Conservation (phyloP, 30 jellyfish, hydroid and myxozoan genomes). For the Haliclystus octoradiatus region DNA sequence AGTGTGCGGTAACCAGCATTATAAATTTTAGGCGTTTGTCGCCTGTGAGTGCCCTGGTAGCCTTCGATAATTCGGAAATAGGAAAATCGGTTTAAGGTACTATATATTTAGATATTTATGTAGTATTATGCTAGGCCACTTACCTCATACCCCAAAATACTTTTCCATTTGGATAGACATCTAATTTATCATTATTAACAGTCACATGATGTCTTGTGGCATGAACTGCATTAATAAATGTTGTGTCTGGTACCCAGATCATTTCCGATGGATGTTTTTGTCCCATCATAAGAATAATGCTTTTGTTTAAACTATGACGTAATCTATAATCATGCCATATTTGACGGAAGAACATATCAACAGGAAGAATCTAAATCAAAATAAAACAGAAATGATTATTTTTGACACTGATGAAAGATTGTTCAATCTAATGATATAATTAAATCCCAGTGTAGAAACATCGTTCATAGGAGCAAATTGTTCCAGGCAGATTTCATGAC, state of each 20-base stretch:
- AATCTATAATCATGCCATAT: conserved; percentile 72
- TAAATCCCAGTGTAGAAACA: too few relatives aligned
- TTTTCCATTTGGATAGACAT: conserved; percentile 74
- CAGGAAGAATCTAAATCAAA: conserved; percentile 49
- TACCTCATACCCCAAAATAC: conserved; percentile 99
- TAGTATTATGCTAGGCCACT: too few relatives aligned
- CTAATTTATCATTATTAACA: conserved; percentile 75
- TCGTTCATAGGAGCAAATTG: too few relatives aligned
- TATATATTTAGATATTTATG: too few relatives aligned
- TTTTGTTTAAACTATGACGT: conserved; percentile 26
- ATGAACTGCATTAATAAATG: conserved; percentile 68
- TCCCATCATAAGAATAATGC: conserved; percentile 59
- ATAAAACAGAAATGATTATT: neutral
- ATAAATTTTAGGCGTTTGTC: too few relatives aligned
- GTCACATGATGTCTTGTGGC: conserved; percentile 92
- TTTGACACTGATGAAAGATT: too few relatives aligned
- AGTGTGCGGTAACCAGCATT: too few relatives aligned
- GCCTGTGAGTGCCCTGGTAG: too few relatives aligned
- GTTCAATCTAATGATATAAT: too few relatives aligned
- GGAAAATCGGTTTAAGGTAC: too few relatives aligned
- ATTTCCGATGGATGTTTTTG: conserved; percentile 58
- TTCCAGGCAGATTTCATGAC: too few relatives aligned
- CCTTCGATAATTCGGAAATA: too few relatives aligned
- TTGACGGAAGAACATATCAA: conserved; percentile 92
- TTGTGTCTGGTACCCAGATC: conserved; percentile 97